Evolutionary conservation across 2,797 vertebrate species (phyloP), one percentile per base, ranked within the genome.

Genomic region (Benthosema pterotum): DNA sequence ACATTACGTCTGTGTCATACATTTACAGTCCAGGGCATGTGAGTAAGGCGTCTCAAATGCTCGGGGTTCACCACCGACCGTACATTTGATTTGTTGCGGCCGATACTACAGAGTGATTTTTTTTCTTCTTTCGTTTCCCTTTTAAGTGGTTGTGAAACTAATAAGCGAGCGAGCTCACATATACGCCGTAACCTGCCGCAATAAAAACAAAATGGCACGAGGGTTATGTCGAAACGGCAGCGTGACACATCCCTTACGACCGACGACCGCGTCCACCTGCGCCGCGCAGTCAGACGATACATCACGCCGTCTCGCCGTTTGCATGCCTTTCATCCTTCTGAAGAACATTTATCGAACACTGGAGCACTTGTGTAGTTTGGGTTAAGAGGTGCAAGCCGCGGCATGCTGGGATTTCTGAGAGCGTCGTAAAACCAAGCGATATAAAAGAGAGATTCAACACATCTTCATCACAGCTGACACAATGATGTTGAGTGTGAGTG

Each of bases 21-120:
- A 49, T 72, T 51, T 71, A 68, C 67, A 15, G 28, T 42, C 25
- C 55, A 66, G 32, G 65, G 71, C 69, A 38, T 69, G 66, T 80
- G 82, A 82, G 75, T 80, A 78, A 78, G 80, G 77, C 77, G 82
- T 75, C 75, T 83, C 84, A 80, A 89, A 83, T n/a, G 49, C 18
- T 25, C 32, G 13, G 13, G 9, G 6, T 32, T 42, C 53, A 56
- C 42, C 12, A 17, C 25, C 11, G n/a, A n/a, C n/a, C n/a, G n/a
- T n/a, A n/a, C 14, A n/a, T 68, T 13, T 42, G 19, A 45, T 61
- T 60, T 78, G 78, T n/a, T 63, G 68, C 81, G 67, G 74, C 69
- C 84, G 72, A 82, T 74, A 79, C 78, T 76, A 73, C 69, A 64
- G 67, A 82, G 74, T 67, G 80, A 77, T 73, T 85, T 12, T 42